Percentiles rank a stretch among this genome's conserved stretches.
Conservation (phyloP, 92 coral and sea anemone species). For the Zoanthus sociatus region DNA sequence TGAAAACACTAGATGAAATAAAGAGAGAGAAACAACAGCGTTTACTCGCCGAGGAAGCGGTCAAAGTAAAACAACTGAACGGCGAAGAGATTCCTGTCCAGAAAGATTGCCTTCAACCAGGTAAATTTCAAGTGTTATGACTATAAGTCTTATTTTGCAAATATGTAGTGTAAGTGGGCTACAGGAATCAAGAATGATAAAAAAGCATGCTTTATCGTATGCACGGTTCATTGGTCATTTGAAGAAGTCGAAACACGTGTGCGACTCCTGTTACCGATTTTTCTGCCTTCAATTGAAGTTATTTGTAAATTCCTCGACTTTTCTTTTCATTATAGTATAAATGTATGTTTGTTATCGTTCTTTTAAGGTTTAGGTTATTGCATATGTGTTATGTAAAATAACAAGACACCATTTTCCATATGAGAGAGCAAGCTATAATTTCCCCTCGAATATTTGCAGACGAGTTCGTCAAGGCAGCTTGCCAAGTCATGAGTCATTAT, state of each 20-base stretch:
- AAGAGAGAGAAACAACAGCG: slow-evolving; percentile 59
- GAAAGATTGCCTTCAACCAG: background rate
- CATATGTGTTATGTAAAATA: too few species aligned
- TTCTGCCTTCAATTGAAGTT: background rate
- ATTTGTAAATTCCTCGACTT: background rate
- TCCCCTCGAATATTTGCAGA: too few species aligned
- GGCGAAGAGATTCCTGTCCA: background rate
- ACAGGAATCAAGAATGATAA: background rate
- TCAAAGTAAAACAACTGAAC: background rate
- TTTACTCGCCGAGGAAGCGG: background rate
- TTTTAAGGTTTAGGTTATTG: too few species aligned
- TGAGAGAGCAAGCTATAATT: too few species aligned
- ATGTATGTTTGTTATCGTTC: too few species aligned
- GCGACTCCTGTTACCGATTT: background rate
- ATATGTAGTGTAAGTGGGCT: background rate
- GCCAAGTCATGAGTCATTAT: too few species aligned
- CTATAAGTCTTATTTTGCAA: background rate
- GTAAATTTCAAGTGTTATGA: background rate
- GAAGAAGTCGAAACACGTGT: background rate
- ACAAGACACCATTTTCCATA: too few species aligned
- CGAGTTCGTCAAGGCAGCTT: too few species aligned
- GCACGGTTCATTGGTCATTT: background rate
- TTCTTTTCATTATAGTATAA: too few species aligned
- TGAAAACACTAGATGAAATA: slow-evolving; percentile 83
- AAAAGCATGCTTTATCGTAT: background rate